phyloP scores from a whole-genome alignment of 2,888 invertebrate species.

The Hedya salicella region DNA sequence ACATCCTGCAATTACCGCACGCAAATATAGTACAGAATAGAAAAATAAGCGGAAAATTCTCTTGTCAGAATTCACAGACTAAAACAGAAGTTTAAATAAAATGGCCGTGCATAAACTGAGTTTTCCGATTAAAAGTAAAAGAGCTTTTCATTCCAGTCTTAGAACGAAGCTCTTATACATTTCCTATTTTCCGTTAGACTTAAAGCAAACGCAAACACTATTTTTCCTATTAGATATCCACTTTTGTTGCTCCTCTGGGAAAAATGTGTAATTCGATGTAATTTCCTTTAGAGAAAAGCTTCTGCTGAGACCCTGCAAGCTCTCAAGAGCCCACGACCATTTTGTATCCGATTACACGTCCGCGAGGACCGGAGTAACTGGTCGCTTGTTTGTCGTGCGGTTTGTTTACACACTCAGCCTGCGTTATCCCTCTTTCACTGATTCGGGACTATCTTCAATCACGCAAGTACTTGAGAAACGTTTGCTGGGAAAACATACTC shows the following conservation, averaged over 20 bases:
- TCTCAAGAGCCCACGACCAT: conserved; percentile 65
- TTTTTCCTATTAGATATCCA: conserved; percentile 47
- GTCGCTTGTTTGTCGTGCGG: conserved; percentile 71
- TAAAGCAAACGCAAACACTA: conserved; percentile 40
- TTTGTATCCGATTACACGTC: conserved; percentile 77
- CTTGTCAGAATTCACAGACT: too few relatives aligned
- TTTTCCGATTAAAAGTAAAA: conserved; percentile 33
- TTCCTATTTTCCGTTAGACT: conserved; percentile 32
- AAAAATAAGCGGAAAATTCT: too few relatives aligned
- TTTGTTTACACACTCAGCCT: conserved; percentile 72
- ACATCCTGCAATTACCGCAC: background rate
- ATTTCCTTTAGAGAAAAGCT: conserved; percentile 62
- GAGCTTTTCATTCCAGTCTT: conserved; percentile 12
- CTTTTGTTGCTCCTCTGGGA: conserved; percentile 56
- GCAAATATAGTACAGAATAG: too few relatives aligned
- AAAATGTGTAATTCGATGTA: conserved; percentile 64
- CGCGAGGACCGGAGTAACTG: conserved; percentile 57
- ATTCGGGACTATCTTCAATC: conserved; percentile 63
- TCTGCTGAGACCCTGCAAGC: conserved; percentile 58
- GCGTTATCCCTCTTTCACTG: conserved; percentile 58
- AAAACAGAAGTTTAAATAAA: background rate
- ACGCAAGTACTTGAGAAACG: conserved; percentile 43
- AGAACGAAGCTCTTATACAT: conserved; percentile 20
- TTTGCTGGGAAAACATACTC: conserved; percentile 15
- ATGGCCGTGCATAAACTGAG: conserved; percentile 13